Base-by-base conservation (phyloP, 2,888 invertebrate genomes). In the Beris chalybata region DNA sequence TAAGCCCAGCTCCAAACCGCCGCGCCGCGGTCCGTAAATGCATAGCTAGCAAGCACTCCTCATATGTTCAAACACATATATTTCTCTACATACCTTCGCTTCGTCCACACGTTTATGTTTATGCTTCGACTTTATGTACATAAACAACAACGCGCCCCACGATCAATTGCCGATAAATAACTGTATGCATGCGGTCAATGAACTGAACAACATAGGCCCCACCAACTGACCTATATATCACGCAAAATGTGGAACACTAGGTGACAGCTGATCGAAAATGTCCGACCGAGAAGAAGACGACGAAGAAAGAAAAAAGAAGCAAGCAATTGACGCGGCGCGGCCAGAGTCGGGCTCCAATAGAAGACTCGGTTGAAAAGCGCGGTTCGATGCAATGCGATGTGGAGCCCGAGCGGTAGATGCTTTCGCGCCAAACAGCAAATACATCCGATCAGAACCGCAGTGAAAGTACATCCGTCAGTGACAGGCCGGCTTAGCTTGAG, bases 191-290 rank as follows among this genome's bases (percentile, higher is more conserved):
- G 61, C 73, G 76, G 75, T 75, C 75, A 70, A 70, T 75, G 75
- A 76, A 74, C 76, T 67, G 61, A 69, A 70, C 70, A 72, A 73
- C 72, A 74, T 73, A 73, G 61, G 74, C 74, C 74, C 74, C 74
- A 75, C 72, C 71, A 73, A 73, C 74, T 76, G 76, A 76, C 76
- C 76, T 73, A 76, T 76, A 76, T 76, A 73, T 75, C 73, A 73
- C 73, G 74, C 74, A 53, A 61, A 69, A 76, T 74, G 76, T 76
- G 74, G 76, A 76, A 74, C 76, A 76, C 74, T 76, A 73, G 76
- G 76, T 76, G 76, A 76, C 76, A 76, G 76, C 75, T 74, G 76
- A 75, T 75, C 75, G 74, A 72, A 73, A 71, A 70, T 69, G 71
- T 64, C 67, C 31, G 54, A 64, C 65, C 66, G 68, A 68, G 66